Conservation (phyloP, 1,140 invertebrate species). For the Drosophila jambulina region DNA sequence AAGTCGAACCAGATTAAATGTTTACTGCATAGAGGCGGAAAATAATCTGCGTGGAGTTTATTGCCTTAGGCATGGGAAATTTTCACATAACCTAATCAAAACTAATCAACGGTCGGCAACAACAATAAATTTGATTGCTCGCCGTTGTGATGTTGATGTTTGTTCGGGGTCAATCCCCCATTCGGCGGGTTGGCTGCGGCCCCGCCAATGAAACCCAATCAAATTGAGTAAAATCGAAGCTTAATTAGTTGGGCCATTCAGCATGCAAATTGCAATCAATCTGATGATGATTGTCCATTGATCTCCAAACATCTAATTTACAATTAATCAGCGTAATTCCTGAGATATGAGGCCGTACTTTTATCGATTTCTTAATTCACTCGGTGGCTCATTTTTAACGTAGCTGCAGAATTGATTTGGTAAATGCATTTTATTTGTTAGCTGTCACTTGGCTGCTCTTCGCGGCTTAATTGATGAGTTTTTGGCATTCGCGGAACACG, state of each 20-base stretch:
- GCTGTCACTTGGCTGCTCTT: conserved; percentile 53
- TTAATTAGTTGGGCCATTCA: conserved; percentile 57
- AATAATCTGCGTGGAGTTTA: conserved; percentile 14
- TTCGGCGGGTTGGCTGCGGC: conserved; percentile 4
- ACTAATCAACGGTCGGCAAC: conserved; percentile 57
- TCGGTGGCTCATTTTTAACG: conserved; percentile 16
- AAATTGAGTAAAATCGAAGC: conserved; percentile 45
- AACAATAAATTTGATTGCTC: conserved; percentile 23
- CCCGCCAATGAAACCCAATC: conserved; percentile 33
- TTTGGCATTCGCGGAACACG: background rate
- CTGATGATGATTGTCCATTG: conserved; percentile 58
- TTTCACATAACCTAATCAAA: conserved; percentile 60
- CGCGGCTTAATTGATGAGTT: conserved; percentile 68
- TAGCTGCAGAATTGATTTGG: conserved; percentile 57
- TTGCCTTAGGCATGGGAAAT: conserved; percentile 16
- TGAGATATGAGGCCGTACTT: conserved; percentile 18
- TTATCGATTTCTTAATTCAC: conserved; percentile 58
- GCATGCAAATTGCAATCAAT: conserved; percentile 46
- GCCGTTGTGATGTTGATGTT: conserved; percentile 36
- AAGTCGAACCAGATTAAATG: background rate
- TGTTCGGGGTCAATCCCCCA: conserved; percentile 44
- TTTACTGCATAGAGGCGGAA: no score
- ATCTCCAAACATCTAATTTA: conserved; percentile 46
- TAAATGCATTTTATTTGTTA: conserved; percentile 77
- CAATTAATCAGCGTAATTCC: conserved; percentile 50